These are phyloP conservation scores for Hemiscyllium ocellatum DNA, from an alignment of 2,113 vertebrate genomes.

Conservation along the genomic window DNA sequence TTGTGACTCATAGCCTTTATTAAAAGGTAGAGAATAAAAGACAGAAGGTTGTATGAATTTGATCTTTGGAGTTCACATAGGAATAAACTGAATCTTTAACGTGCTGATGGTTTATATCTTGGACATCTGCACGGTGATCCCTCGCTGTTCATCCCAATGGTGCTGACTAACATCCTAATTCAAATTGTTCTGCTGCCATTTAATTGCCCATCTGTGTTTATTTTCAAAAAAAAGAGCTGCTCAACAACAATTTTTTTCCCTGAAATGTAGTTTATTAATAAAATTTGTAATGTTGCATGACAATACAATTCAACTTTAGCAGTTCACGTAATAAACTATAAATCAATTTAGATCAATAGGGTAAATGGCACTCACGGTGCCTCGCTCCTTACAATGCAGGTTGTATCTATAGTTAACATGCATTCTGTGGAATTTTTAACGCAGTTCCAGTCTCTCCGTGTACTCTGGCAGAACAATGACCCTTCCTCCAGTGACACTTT, in stretches of 20 bases:
- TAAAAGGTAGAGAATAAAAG: neutral
- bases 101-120: neutral
- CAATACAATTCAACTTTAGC: no score
- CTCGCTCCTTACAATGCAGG: neutral
- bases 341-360: no score
- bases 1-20: neutral
- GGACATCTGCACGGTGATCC: neutral
- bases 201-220: neutral
- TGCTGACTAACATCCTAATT: neutral
- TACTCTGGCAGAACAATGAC: neutral
- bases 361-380: neutral
- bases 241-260: neutral
- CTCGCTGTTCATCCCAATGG: neutral
- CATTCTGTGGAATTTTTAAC: neutral
- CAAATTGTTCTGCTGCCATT: neutral
- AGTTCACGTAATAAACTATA: no score
- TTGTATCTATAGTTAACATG: neutral
- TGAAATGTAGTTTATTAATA: neutral
- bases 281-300: neutral
- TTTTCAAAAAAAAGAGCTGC: neutral
- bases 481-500: neutral
- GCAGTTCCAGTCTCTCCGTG: neutral
- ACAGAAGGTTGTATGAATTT: neutral
- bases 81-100: neutral
- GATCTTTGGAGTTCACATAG: neutral